These are phyloP conservation scores for Drosophila eohydei DNA, from an alignment of 2,888 invertebrate species.

Conservation along the genomic window DNA sequence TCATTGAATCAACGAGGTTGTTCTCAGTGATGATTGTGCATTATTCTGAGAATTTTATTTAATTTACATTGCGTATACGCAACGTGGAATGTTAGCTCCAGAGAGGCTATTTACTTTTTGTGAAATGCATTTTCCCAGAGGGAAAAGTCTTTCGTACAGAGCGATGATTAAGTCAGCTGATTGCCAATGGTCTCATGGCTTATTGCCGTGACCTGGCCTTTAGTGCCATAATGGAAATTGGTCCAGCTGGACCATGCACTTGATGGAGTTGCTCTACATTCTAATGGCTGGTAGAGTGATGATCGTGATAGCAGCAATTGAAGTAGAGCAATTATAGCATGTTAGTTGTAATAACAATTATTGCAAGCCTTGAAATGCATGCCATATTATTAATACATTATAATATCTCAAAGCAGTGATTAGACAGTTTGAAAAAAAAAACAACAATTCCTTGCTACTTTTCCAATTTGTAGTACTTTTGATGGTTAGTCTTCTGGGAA, in stretches of 20 bases:
- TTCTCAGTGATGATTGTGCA: no score
- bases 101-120: background rate
- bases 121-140: slow-evolving; percentile 64
- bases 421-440: background rate
- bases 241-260: slow-evolving; percentile 60
- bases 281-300: slow-evolving; percentile 17
- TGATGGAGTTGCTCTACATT: slow-evolving; percentile 69
- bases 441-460: background rate
- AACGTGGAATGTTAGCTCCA: background rate
- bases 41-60: no score
- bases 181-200: slow-evolving; percentile 53
- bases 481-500: background rate
- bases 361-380: background rate
- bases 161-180: background rate
- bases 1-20: background rate
- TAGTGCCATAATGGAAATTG: slow-evolving; percentile 57
- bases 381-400: background rate
- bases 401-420: slow-evolving; percentile 1
- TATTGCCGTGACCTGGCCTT: slow-evolving; percentile 64
- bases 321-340: slow-evolving; percentile 19
- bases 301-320: slow-evolving; percentile 25
- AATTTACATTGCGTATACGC: background rate
- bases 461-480: background rate
- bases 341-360: background rate
- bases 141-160: slow-evolving; percentile 69